These are phyloP conservation scores for Sprattus sprattus DNA, from an alignment of 2,113 vertebrate genomes.

Conservation along the genomic window DNA sequence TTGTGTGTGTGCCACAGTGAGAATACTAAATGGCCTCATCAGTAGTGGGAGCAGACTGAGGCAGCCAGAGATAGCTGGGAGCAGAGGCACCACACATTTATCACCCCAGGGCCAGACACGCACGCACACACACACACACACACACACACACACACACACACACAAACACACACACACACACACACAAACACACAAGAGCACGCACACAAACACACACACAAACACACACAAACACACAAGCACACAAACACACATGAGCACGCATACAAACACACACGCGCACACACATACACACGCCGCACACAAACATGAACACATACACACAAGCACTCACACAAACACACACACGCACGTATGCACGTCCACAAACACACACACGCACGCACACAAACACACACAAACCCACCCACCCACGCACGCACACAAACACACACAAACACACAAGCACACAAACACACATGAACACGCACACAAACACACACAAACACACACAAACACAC, in stretches of 20 bases:
- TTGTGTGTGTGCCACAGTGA: slow-evolving; percentile 7
- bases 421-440: not conserved
- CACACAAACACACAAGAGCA: not conserved
- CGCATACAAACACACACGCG: slow-evolving; percentile 15
- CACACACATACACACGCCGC: not conserved
- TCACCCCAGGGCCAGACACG: slow-evolving; percentile 20
- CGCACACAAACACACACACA: not conserved
- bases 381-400: not conserved
- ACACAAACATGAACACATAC: not conserved
- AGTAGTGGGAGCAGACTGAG: slow-evolving; percentile 22
- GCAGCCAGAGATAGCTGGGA: slow-evolving; percentile 28
- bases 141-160: not conserved
- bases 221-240: not conserved
- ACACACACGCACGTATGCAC: not conserved
- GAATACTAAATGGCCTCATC: slow-evolving; percentile 46
- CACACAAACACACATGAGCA: slow-evolving; percentile 10
- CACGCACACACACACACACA: not conserved
- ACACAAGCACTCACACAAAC: slow-evolving; percentile 11
- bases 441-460: not conserved
- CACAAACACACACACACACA: not conserved
- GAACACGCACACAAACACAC: not conserved
- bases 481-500: not conserved
- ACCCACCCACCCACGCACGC: not conserved
- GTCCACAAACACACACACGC: slow-evolving; percentile 12
- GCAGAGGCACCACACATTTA: slow-evolving; percentile 35